These are phyloP conservation scores for Oryctolagus cuniculus DNA, from an alignment of 2,113 vertebrate genomes.

Conservation along the genomic window DNA sequence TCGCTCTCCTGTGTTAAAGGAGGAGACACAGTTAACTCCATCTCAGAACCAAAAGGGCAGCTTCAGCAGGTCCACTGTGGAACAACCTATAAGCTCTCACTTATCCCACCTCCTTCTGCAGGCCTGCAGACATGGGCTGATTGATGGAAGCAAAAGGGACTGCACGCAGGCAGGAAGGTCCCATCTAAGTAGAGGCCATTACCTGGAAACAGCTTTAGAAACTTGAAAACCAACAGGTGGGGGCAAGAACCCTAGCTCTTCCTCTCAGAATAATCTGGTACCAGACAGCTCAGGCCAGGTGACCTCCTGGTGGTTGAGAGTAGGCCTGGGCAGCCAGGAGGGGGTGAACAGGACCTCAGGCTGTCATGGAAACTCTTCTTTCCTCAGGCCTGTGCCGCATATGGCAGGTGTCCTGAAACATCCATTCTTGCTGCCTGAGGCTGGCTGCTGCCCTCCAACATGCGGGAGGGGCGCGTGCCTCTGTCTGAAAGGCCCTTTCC, in stretches of 20 bases:
- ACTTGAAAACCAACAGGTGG: neutral
- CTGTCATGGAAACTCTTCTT: slow-evolving; percentile 87
- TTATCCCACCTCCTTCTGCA: neutral
- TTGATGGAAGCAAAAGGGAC: neutral
- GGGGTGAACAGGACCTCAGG: slow-evolving; percentile 70
- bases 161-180: neutral
- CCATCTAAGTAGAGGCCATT: neutral
- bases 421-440: slow-evolving; percentile 79
- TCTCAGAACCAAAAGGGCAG: neutral
- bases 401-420: slow-evolving; percentile 90
- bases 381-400: slow-evolving; percentile 85
- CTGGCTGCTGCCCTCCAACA: slow-evolving; percentile 52
- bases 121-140: neutral
- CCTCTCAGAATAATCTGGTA: neutral
- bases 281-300: neutral
- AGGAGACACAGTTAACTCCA: neutral
- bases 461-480: slow-evolving; percentile 26
- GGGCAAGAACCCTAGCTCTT: neutral
- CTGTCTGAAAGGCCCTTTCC: neutral
- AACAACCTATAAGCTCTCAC: neutral
- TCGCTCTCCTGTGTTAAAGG: neutral
- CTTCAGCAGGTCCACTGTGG: neutral
- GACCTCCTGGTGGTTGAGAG: neutral
- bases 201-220: slow-evolving; percentile 2
- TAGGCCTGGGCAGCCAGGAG: neutral